Evolutionary conservation across 2,888 invertebrate species (phyloP), one percentile per base, ranked within the genome.

Genomic region (Bugula neritina): DNA sequence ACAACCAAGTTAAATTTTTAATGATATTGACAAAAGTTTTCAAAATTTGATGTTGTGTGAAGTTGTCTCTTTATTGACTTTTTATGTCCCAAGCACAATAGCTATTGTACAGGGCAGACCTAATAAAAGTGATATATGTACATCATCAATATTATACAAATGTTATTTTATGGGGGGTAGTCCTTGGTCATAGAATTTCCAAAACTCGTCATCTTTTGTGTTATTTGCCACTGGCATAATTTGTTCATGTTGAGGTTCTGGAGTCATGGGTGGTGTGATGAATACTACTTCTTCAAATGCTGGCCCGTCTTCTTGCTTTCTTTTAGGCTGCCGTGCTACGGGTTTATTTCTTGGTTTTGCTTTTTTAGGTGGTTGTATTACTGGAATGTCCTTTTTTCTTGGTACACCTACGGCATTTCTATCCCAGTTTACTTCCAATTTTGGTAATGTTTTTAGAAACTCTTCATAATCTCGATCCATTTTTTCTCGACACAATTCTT

Each of bases 401-500:
- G 17, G 17, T 10, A 52, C 43, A n/a, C 43, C 27, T 29, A 5
- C 31, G 3, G 70, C 70, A 54, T 43, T 54, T n/a, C 54, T 23
- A 31, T 54, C 52, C 70, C 52, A 43, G 70, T 70, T 63, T 25
- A 31, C 63, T 5, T 21, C 63, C 27, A 63, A 29, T 31, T 70
- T 70, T 54, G 70, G 70, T 43, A 70, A 54, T 27, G 70, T 54
- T 31, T 23, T 23, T 43, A 70, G 17, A 54, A 43, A 54, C 23
- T 70, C 70, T n/a, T 70, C 70, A 54, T 70, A 70, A 43, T 70
- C 70, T 70, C 70, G 21, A n/a, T 23, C 52, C 70, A 70, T 43
- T 54, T 54, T 5, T 13, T 43, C 54, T 54, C 70, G 2, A 43
- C 54, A 54, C 29, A 70, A 23, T 29, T 70, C 70, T 23, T 70